Conservation (phyloP, 2,888 invertebrate genomes). For the Hemaris fuciformis region DNA sequence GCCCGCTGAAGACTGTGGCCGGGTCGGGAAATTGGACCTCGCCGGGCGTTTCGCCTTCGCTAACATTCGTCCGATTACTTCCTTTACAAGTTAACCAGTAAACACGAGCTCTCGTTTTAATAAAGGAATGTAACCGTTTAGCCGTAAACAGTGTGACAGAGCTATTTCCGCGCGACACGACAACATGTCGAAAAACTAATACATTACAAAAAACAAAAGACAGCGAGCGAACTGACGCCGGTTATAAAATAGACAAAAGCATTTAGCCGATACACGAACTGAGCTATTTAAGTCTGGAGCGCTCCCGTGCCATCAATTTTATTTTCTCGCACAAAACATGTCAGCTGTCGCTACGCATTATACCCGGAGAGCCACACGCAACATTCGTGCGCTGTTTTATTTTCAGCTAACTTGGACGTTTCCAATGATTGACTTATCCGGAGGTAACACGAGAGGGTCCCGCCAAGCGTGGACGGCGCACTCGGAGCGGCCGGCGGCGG, state of each 20-base stretch:
- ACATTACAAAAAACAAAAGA: slow-evolving; percentile 64
- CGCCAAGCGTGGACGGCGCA: slow-evolving; percentile 44
- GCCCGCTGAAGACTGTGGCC: slow-evolving; percentile 68
- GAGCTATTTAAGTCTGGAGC: slow-evolving; percentile 76
- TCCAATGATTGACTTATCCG: slow-evolving; percentile 81
- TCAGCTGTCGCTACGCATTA: slow-evolving; percentile 79
- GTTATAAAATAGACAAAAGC: slow-evolving; percentile 78
- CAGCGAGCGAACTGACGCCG: slow-evolving; percentile 59
- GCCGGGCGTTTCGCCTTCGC: slow-evolving; percentile 52
- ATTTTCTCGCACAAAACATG: slow-evolving; percentile 81
- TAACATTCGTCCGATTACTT: slow-evolving; percentile 75
- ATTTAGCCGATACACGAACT: slow-evolving; percentile 73
- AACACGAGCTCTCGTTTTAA: slow-evolving; percentile 57
- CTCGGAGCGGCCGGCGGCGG: slow-evolving; percentile 1
- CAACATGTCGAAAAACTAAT: slow-evolving; percentile 68
- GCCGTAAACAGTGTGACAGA: slow-evolving; percentile 54
- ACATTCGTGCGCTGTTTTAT: slow-evolving; percentile 76
- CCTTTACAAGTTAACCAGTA: slow-evolving; percentile 50
- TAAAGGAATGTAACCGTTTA: slow-evolving; percentile 45
- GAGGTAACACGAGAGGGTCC: slow-evolving; percentile 79
- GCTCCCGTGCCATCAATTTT: slow-evolving; percentile 76
- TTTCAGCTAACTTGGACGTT: slow-evolving; percentile 76
- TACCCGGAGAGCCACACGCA: slow-evolving; percentile 74
- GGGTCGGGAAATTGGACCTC: slow-evolving; percentile 72
- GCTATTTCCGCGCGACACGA: slow-evolving; percentile 64